These are phyloP conservation scores for Temnothorax nylanderi DNA, from an alignment of 1,140 invertebrate species.

Conservation along the genomic window DNA sequence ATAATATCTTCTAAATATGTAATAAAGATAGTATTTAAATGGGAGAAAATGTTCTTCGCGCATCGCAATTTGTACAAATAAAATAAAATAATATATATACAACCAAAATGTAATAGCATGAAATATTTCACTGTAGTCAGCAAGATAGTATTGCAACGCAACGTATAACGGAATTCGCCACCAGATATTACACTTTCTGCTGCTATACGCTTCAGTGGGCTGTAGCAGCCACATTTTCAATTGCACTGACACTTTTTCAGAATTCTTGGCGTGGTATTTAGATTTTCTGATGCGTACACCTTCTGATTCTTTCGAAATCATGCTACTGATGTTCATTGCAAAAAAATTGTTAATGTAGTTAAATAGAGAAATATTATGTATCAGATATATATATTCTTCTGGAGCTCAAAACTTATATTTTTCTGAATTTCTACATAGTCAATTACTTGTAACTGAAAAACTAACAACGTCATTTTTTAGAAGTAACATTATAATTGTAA, in stretches of 20 bases:
- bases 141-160: conserved; percentile 13
- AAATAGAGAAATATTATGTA: neutral
- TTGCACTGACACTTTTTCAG: conserved; percentile 43
- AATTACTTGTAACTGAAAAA: neutral
- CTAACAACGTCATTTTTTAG: neutral
- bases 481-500: neutral
- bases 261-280: conserved; percentile 6
- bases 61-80: neutral
- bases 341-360: conserved; percentile 17
- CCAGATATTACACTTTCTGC: conserved; percentile 53
- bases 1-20: neutral
- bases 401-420: neutral
- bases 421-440: neutral
- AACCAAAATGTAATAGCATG: conserved; percentile 1
- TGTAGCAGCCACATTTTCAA: conserved; percentile 48
- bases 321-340: neutral
- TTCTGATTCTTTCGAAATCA: neutral
- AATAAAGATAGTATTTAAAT: neutral
- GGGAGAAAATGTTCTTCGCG: neutral
- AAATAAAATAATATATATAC: conserved; percentile 19
- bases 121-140: conserved; percentile 22
- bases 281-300: conserved; percentile 16
- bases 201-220: conserved; percentile 43
- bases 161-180: conserved; percentile 22
- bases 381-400: neutral